A percentile compares a stretch with the other conserved stretches of the same genome.
Conservation (phyloP, 2,888 invertebrate genomes). For the Protonemura montana region DNA sequence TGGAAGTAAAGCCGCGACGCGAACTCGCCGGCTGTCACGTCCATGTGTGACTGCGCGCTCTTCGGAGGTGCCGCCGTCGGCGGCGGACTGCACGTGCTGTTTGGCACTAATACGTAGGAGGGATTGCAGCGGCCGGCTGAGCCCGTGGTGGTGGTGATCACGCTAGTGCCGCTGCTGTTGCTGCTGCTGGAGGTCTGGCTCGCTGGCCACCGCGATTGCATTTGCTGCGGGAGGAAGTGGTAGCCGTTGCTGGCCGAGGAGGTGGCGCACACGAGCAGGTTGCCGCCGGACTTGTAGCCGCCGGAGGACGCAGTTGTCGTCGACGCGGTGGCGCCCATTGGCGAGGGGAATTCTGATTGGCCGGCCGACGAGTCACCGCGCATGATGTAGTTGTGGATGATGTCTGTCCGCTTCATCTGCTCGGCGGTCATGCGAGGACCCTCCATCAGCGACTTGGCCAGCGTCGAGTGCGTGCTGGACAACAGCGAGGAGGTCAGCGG, state of each 20-base stretch:
- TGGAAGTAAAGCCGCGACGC: slow-evolving; percentile 55
- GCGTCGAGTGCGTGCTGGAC: slow-evolving; percentile 87
- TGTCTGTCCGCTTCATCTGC: slow-evolving; percentile 89
- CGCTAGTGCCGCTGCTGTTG: slow-evolving; percentile 61
- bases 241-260: slow-evolving; percentile 50
- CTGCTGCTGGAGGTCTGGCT: slow-evolving; percentile 50
- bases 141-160: slow-evolving; percentile 69
- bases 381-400: slow-evolving; percentile 92
- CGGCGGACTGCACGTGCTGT: slow-evolving; percentile 44
- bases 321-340: slow-evolving; percentile 64
- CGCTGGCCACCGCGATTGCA: slow-evolving; percentile 47
- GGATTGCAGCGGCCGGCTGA: slow-evolving; percentile 42
- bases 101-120: slow-evolving; percentile 45
- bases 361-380: slow-evolving; percentile 68
- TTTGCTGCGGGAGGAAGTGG: slow-evolving; percentile 53
- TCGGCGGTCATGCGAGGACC: slow-evolving; percentile 94
- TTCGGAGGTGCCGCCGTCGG: slow-evolving; percentile 52
- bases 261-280: slow-evolving; percentile 50
- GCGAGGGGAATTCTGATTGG: slow-evolving; percentile 55
- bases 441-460: slow-evolving; percentile 90
- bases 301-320: slow-evolving; percentile 57
- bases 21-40: slow-evolving; percentile 15
- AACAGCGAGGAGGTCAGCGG: slow-evolving; percentile 66
- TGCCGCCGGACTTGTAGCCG: slow-evolving; percentile 52
- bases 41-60: slow-evolving; percentile 60